Conservation (phyloP, 2,888 invertebrate genomes). For the Poecilus cupreus region DNA sequence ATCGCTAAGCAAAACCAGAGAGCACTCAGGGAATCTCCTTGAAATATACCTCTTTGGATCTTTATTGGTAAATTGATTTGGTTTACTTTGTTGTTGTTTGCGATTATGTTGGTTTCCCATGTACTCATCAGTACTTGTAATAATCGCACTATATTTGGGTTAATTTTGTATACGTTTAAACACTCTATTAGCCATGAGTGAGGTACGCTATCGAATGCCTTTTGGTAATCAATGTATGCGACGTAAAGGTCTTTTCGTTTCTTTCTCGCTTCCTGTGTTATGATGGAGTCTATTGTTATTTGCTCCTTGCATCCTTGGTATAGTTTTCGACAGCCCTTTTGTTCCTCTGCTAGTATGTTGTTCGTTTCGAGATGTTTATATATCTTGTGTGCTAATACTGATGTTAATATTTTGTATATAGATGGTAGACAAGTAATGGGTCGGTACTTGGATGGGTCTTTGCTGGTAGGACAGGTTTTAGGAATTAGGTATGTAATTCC, state of each 20-base stretch:
- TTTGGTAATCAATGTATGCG: constrained; percentile 29
- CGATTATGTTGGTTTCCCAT: background rate
- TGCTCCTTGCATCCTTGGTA: too few relatives aligned
- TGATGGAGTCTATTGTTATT: background rate
- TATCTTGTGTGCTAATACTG: constrained; percentile 19
- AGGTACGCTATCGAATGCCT: constrained; percentile 14
- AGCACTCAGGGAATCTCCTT: constrained; percentile 1
- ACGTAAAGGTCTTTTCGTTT: background rate
- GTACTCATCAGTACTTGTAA: background rate
- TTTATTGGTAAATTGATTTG: background rate
- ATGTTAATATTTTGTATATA: constrained; percentile 44
- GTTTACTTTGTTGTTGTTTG: background rate
- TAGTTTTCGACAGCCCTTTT: constrained; percentile 46
- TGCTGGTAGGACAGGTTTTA: background rate
- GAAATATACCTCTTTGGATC: background rate
- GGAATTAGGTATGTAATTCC: constrained; percentile 10
- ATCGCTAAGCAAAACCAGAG: background rate
- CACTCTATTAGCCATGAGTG: constrained; percentile 8
- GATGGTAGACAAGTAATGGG: constrained; percentile 53
- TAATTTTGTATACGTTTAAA: background rate
- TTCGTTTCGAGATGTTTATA: constrained; percentile 18
- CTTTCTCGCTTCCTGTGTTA: background rate
- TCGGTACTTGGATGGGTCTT: constrained; percentile 51
- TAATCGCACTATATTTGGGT: background rate
- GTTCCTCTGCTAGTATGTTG: constrained; percentile 41